These are phyloP conservation scores for Molossus alvarezi DNA, from an alignment of 2,797 vertebrate genomes.

Conservation along the genomic window DNA sequence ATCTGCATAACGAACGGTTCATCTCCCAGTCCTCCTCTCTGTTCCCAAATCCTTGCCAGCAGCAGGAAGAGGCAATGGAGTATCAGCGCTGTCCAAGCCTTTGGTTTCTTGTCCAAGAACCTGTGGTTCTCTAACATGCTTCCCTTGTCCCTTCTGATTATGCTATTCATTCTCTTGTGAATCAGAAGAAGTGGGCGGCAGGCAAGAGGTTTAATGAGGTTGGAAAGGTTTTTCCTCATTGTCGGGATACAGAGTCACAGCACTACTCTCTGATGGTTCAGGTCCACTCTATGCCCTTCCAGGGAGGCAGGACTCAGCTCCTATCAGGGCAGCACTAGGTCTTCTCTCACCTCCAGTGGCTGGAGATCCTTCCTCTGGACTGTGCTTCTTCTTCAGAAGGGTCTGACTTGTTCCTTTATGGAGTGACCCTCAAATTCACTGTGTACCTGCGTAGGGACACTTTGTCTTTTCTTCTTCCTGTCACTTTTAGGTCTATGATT, in stretches of 20 bases:
- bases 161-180: not conserved
- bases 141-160: not conserved
- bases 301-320: not conserved
- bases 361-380: not conserved
- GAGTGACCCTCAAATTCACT: not conserved
- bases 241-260: too few species aligned
- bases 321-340: not conserved
- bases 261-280: not conserved
- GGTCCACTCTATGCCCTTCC: not conserved
- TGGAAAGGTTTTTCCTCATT: not conserved
- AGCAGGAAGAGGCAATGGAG: not conserved
- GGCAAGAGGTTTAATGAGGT: not conserved
- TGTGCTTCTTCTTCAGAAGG: not conserved
- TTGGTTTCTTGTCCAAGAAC: slow-evolving; percentile 68
- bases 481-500: not conserved
- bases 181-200: not conserved
- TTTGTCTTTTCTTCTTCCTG: not conserved
- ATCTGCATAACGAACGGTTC: slow-evolving; percentile 57
- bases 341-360: not conserved
- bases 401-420: not conserved
- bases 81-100: not conserved
- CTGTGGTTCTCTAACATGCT: not conserved
- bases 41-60: slow-evolving; percentile 21
- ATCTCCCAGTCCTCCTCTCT: slow-evolving; percentile 12
- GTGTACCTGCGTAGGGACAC: not conserved